A percentile compares a stretch with the other conserved stretches of the same genome.
phyloP scores from a whole-genome alignment of 1,140 invertebrate species.

The Drosophila saltans region DNA sequence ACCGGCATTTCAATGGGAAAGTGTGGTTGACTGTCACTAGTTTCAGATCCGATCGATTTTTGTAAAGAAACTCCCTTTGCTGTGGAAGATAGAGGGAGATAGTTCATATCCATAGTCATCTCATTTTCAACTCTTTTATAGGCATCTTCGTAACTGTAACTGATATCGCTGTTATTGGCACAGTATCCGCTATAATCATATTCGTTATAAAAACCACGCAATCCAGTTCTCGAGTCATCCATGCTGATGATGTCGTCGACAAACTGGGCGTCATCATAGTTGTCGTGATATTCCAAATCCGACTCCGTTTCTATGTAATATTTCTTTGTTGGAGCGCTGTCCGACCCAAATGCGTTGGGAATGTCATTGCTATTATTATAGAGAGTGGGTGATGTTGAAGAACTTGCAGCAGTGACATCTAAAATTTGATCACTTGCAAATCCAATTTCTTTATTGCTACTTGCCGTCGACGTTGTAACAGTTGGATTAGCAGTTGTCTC shows the following conservation, averaged over 20 bases:
- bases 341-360: background rate
- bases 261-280: conserved; percentile 29
- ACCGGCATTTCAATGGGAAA: conserved; percentile 18
- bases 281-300: conserved; percentile 20
- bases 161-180: background rate
- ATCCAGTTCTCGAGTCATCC: conserved; percentile 5
- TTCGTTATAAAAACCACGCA: conserved; percentile 30
- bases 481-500: conserved; percentile 9
- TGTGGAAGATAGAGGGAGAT: conserved; percentile 6
- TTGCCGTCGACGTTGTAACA: conserved; percentile 8
- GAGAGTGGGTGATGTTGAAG: background rate
- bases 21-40: background rate
- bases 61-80: background rate
- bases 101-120: background rate
- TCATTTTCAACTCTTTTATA: conserved; percentile 17
- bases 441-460: background rate
- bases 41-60: background rate
- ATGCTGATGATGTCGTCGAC: conserved; percentile 13
- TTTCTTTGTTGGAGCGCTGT: background rate
- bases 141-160: conserved; percentile 4
- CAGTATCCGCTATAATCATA: conserved; percentile 44
- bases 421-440: background rate
- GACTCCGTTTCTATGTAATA: background rate
- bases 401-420: background rate
- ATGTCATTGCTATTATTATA: conserved; percentile 1